Evolutionary conservation across 2,888 invertebrate species (phyloP).

Genomic region (Hydraecia micacea): DNA sequence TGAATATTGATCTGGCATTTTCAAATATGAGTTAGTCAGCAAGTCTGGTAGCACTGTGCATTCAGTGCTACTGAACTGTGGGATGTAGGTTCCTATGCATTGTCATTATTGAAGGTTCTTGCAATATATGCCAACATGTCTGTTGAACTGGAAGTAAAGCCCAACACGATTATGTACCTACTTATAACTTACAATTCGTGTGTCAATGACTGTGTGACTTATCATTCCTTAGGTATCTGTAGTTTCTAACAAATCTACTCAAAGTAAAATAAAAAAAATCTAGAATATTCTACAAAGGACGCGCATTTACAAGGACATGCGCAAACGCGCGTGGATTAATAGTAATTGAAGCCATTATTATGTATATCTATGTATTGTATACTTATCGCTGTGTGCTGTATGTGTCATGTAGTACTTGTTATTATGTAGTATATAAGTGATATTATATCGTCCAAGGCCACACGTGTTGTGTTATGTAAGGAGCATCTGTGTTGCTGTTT

Average conservation of each 20-base stretch:
- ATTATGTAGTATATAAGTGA: conserved; percentile 47
- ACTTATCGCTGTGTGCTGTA: conserved; percentile 11
- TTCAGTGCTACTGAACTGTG: too few species aligned
- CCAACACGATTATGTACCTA: not conserved
- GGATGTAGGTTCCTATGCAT: not conserved
- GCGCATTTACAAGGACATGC: conserved; percentile 18
- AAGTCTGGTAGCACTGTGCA: too few species aligned
- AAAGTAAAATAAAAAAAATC: not conserved
- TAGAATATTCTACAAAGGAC: conserved; percentile 32
- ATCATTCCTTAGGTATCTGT: too few species aligned
- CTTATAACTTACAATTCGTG: not conserved
- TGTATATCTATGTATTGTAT: conserved; percentile 11
- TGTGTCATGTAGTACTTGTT: conserved; percentile 33
- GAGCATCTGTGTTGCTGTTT: conserved; percentile 35
- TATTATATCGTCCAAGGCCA: conserved; percentile 63
- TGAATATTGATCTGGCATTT: not conserved
- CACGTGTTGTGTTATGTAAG: conserved; percentile 65
- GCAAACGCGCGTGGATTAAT: conserved; percentile 49
- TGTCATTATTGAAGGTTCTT: not conserved
- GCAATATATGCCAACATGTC: not conserved
- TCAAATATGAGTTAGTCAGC: not conserved
- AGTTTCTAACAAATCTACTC: too few species aligned
- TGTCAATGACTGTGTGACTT: too few species aligned
- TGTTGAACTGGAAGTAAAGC: not conserved
- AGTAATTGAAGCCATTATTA: conserved; percentile 41